Conservation (phyloP, 2,797 vertebrate genomes). For the Percopsis omiscomaycus region DNA sequence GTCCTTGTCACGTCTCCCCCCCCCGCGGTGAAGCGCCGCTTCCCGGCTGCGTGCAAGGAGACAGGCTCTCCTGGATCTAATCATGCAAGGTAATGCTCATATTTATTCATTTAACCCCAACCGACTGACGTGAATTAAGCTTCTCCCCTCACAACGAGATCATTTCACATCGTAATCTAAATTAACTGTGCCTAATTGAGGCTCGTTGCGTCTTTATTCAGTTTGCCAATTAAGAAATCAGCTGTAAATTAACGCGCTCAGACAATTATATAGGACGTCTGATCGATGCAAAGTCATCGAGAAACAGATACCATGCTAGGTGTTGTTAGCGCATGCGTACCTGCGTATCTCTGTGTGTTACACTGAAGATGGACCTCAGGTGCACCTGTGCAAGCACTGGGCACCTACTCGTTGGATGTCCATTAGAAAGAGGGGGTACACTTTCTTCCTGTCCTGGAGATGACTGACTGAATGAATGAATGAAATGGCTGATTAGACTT, state of each 20-base stretch:
- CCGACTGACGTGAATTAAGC: slow-evolving; percentile 58
- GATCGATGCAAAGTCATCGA: background rate
- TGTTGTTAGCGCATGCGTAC: background rate
- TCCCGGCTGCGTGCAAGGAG: slow-evolving; percentile 37
- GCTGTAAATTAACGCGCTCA: slow-evolving; percentile 35
- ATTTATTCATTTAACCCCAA: slow-evolving; percentile 63
- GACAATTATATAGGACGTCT: slow-evolving; percentile 16
- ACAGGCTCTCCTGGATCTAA: slow-evolving; percentile 32
- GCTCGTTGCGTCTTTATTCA: slow-evolving; percentile 48
- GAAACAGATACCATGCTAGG: background rate
- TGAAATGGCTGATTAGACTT: too few relatives aligned
- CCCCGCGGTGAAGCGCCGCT: slow-evolving; percentile 32
- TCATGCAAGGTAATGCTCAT: slow-evolving; percentile 47
- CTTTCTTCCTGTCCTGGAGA: too few relatives aligned
- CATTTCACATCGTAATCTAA: slow-evolving; percentile 49
- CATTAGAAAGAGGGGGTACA: slow-evolving; percentile 14
- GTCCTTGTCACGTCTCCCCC: slow-evolving; percentile 34
- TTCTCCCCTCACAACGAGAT: slow-evolving; percentile 54
- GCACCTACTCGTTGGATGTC: slow-evolving; percentile 22
- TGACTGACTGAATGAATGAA: too few relatives aligned
- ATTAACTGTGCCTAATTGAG: slow-evolving; percentile 57
- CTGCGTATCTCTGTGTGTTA: background rate
- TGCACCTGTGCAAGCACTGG: background rate
- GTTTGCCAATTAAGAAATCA: slow-evolving; percentile 54
- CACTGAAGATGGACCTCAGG: too few relatives aligned